phyloP scores from a whole-genome alignment of 2,888 invertebrate genomes.

The Dasypogon diadema region DNA sequence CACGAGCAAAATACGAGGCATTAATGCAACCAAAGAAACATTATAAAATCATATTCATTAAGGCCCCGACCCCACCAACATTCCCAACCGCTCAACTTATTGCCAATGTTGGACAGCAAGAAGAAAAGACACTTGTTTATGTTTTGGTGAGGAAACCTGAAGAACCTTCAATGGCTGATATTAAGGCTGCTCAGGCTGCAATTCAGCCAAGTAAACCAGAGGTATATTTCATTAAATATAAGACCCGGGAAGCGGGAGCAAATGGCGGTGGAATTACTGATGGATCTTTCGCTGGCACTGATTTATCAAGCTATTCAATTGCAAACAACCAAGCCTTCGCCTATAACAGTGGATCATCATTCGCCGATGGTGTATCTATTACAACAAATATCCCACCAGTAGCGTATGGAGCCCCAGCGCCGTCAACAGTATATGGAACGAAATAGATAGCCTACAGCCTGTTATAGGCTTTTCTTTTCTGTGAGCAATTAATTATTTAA shows the following conservation, averaged over 20 bases:
- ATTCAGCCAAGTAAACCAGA: slow-evolving; percentile 77
- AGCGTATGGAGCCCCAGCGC: slow-evolving; percentile 6
- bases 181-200: slow-evolving; percentile 68
- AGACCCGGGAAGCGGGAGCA: slow-evolving; percentile 70
- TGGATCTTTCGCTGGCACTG: slow-evolving; percentile 11
- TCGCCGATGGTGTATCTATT: slow-evolving; percentile 9
- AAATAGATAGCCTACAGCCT: background rate
- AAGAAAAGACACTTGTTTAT: slow-evolving; percentile 78
- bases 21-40: slow-evolving; percentile 76
- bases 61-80: slow-evolving; percentile 73
- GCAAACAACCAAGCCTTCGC: slow-evolving; percentile 67
- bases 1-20: slow-evolving; percentile 74
- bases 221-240: slow-evolving; percentile 80
- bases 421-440: slow-evolving; percentile 36
- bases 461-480: background rate
- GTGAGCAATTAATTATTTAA: slow-evolving; percentile 33
- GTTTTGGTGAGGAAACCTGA: slow-evolving; percentile 79
- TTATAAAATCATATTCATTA: slow-evolving; percentile 82
- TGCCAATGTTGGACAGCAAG: slow-evolving; percentile 73
- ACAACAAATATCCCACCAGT: slow-evolving; percentile 10
- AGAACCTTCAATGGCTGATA: slow-evolving; percentile 73
- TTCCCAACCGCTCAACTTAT: slow-evolving; percentile 72
- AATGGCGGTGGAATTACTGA: slow-evolving; percentile 8
- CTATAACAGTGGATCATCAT: background rate
- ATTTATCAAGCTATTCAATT: slow-evolving; percentile 68